Percentiles rank a stretch among this genome's conserved stretches.
Evolutionary conservation across 2,113 vertebrate genomes (phyloP).

Genomic region (Lichenostomus cassidix): DNA sequence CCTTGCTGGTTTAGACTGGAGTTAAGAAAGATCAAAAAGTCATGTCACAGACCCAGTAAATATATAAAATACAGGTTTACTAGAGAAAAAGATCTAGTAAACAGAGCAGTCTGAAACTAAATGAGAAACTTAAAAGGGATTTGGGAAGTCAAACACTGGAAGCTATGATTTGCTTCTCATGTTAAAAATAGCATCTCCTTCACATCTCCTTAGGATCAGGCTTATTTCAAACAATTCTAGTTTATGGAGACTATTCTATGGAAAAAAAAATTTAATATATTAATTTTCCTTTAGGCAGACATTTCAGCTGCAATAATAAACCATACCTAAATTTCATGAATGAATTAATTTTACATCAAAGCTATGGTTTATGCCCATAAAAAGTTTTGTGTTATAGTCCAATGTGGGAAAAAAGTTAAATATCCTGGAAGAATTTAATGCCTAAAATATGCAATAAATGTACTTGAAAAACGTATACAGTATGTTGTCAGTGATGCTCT

Average conservation of each 20-base stretch:
- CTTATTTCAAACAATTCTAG: conserved; percentile 61
- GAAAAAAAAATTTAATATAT: conserved; percentile 39
- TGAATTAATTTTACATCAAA: conserved; percentile 18
- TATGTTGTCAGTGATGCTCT: not conserved
- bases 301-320: conserved; percentile 42
- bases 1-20: not conserved
- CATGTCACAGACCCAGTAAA: not conserved
- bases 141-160: conserved; percentile 73
- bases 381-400: not conserved
- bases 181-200: conserved; percentile 67
- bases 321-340: not conserved
- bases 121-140: conserved; percentile 69
- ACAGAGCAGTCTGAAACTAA: conserved; percentile 67
- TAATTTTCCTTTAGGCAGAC: conserved; percentile 45
- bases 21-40: conserved; percentile 4
- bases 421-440: conserved; percentile 3
- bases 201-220: conserved; percentile 39
- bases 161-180: conserved; percentile 64
- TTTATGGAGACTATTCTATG: conserved; percentile 15
- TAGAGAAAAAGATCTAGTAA: conserved; percentile 70
- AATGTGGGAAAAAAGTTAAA: conserved; percentile 5
- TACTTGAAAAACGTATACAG: not conserved
- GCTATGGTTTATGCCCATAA: not conserved
- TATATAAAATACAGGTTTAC: conserved; percentile 36
- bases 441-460: not conserved